Conservation (phyloP, 1,140 invertebrate genomes). For the Trichonephila clavipes region DNA sequence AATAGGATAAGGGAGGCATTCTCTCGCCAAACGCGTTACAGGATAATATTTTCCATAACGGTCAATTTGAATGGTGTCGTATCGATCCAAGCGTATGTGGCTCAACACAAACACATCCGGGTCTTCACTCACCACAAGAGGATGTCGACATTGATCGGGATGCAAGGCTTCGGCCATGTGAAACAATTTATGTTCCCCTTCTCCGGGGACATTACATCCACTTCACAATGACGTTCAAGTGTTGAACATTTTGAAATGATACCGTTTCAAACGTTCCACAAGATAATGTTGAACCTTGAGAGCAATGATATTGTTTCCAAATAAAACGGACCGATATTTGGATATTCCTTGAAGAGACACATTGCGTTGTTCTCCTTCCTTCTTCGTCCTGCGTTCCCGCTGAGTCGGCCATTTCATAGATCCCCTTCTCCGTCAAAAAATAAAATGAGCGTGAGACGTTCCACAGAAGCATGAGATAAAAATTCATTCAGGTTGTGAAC, state of each 20-base stretch:
- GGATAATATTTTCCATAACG: background rate
- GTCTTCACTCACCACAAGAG: background rate
- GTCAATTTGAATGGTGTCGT: slow-evolving; percentile 39
- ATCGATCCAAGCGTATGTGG: background rate
- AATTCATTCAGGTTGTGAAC: background rate
- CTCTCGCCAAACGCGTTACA: background rate
- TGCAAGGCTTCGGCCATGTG: background rate
- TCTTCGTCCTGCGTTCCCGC: background rate
- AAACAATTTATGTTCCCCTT: slow-evolving; percentile 52
- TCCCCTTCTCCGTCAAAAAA: background rate
- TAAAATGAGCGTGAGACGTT: background rate
- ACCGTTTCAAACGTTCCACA: background rate
- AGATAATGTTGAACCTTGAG: background rate
- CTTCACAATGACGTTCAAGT: background rate
- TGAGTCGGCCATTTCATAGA: slow-evolving; percentile 56
- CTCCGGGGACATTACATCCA: slow-evolving; percentile 18
- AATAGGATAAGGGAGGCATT: too few species aligned
- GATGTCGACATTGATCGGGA: background rate
- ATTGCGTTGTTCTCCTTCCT: background rate
- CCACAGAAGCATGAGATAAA: background rate
- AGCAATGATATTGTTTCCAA: slow-evolving; percentile 20
- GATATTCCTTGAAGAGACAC: background rate
- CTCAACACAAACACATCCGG: slow-evolving; percentile 39
- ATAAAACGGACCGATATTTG: background rate
- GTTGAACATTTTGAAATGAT: background rate